A percentile compares a stretch with the other conserved stretches of the same genome.
Evolutionary conservation across 2,797 vertebrate genomes (phyloP).

Genomic region (Lithobates sylvaticus): DNA sequence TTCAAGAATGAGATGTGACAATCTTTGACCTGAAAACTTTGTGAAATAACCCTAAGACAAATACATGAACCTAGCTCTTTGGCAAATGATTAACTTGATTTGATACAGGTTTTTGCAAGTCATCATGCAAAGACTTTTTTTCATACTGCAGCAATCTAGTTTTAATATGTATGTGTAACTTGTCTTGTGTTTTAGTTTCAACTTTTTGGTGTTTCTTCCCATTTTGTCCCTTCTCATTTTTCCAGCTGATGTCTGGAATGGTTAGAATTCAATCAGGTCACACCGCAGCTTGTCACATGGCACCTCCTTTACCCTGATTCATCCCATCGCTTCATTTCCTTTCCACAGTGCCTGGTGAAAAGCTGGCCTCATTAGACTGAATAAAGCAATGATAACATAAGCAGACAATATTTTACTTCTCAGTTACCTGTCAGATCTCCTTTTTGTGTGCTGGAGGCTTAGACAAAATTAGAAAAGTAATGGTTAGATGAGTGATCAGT

Average conservation of each 20-base stretch:
- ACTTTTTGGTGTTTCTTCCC: conserved; percentile 19
- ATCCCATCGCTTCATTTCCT: conserved; percentile 76
- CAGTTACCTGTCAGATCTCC: conserved; percentile 67
- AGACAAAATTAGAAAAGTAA: conserved; percentile 23
- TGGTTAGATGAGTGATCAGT: conserved; percentile 24
- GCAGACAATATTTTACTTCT: conserved; percentile 56
- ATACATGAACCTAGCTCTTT: not conserved
- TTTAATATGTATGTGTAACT: not conserved
- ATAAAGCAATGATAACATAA: conserved; percentile 54
- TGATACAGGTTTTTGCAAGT: conserved; percentile 52
- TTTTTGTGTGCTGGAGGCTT: conserved; percentile 48
- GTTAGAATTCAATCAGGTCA: conserved; percentile 81
- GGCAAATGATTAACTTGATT: conserved; percentile 24
- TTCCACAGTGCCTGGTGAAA: conserved; percentile 67
- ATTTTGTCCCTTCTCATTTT: conserved; percentile 56
- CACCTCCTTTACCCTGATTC: conserved; percentile 79
- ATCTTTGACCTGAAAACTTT: not conserved
- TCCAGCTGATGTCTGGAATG: conserved; percentile 74
- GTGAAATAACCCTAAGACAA: not conserved
- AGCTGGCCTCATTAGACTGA: conserved; percentile 68
- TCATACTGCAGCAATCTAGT: not conserved
- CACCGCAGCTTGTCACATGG: conserved; percentile 82
- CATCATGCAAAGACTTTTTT: conserved; percentile 27
- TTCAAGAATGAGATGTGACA: not conserved
- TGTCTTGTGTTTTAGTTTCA: conserved; percentile 14